Evolutionary conservation across 2,113 vertebrate species (phyloP), one percentile per base, ranked within the genome.

Genomic region (Pipra filicauda): DNA sequence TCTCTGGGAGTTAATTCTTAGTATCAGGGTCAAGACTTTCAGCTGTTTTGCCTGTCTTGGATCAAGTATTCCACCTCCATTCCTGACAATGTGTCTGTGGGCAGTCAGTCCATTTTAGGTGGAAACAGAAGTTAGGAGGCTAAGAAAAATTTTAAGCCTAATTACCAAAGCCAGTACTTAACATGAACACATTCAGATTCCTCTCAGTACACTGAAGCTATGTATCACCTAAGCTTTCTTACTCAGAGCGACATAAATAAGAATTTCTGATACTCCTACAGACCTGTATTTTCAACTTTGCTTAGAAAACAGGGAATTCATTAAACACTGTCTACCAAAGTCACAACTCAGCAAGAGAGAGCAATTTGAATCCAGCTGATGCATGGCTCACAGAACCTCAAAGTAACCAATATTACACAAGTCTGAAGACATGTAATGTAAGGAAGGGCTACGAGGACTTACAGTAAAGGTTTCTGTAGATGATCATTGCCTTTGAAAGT

Each of bases 281-380:
- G 72, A 79, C 27, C 30, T 59, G 19, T 51, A 28, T 70, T 91
- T 91, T 76, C 75, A 88, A 8, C 49, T 23, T 27, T 51, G 35
- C 59, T 91, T 81, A 86, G 39, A 61, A 92, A 91, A 92, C 14
- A 92, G 61, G 44, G 80, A 90, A 78, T 91, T 83, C 52, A 78
- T 76, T 93, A 85, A 95, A 85, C 21, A 71, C 43, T 80, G 59
- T 24, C 87, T 67, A 54, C 27, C 77, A 64, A 94, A 90, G 55
- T 39, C 71, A 74, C 37, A 91, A 79, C 75, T 93, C 82, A 39
- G 69, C 75, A 85, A 73, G 55, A 83, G 41, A 92, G 23, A 73
- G 48, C 10, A 77, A 64, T 37, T 9, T 75, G 39, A 93, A 82
- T 85, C 69, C 73, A 78, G 76, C 33, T 66, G 58, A 72, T 4